Conservation (phyloP, 1,140 invertebrate genomes). For the Aphaenogaster floridana region DNA sequence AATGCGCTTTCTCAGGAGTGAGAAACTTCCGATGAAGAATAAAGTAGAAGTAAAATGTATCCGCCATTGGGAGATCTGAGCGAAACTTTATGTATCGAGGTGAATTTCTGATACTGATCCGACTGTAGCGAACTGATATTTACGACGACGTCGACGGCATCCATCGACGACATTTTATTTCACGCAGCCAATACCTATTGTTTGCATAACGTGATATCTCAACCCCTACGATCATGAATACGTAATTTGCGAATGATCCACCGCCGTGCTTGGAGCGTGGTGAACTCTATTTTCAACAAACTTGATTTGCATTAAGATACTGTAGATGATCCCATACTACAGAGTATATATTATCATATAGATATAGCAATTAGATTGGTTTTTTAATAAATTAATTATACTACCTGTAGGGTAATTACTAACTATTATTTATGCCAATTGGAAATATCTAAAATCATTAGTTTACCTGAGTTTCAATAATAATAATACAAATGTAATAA, state of each 20-base stretch:
- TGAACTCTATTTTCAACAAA: constrained; percentile 42
- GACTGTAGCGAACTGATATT: constrained; percentile 42
- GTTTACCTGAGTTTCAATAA: not conserved
- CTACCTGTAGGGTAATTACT: not conserved
- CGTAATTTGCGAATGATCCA: constrained; percentile 21
- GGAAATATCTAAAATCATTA: not conserved
- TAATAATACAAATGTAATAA: not conserved
- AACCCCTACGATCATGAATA: constrained; percentile 37
- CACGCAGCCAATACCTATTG: constrained; percentile 27
- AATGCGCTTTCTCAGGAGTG: constrained; percentile 23
- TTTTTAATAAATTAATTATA: not conserved
- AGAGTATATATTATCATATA: not conserved
- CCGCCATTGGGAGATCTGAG: constrained; percentile 23
- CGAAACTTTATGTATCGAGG: constrained; percentile 45
- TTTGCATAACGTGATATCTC: constrained; percentile 47
- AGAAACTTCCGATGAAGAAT: constrained; percentile 44
- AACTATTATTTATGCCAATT: not conserved
- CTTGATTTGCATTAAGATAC: constrained; percentile 25
- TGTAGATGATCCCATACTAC: not conserved
- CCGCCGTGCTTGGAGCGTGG: not conserved
- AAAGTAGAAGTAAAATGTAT: constrained; percentile 55
- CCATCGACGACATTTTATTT: constrained; percentile 41
- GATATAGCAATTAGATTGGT: not conserved
- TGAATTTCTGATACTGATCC: constrained; percentile 53
- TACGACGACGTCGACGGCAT: constrained; percentile 23